Conservation (phyloP, 2,888 invertebrate species). For the Pelosia muscerda region DNA sequence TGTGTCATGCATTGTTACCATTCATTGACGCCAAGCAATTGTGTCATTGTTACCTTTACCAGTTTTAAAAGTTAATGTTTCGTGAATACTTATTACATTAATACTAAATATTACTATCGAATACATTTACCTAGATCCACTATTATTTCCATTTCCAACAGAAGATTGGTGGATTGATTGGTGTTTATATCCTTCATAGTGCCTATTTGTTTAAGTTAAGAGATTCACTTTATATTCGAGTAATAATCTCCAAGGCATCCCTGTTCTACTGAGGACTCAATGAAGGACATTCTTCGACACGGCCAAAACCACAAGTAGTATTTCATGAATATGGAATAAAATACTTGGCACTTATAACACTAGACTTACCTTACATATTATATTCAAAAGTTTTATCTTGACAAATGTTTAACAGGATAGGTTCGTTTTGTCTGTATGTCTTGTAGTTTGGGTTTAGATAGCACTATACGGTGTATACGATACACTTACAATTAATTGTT, state of each 20-base stretch:
- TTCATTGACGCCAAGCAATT: conserved; percentile 78
- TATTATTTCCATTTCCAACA: background rate
- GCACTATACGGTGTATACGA: too few relatives aligned
- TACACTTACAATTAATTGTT: too few relatives aligned
- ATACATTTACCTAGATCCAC: background rate
- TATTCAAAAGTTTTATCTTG: too few relatives aligned
- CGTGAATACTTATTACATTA: conserved; percentile 31
- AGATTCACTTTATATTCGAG: background rate
- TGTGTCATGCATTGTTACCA: conserved; percentile 82
- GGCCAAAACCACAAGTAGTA: background rate
- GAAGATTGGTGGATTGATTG: background rate
- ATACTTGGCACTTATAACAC: background rate
- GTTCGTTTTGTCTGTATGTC: too few relatives aligned
- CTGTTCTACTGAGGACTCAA: too few relatives aligned
- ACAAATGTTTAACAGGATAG: too few relatives aligned
- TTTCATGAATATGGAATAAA: background rate
- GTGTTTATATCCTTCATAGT: background rate
- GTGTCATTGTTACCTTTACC: conserved; percentile 71
- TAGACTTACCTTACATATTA: too few relatives aligned
- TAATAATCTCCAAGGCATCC: too few relatives aligned
- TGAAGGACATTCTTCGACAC: background rate
- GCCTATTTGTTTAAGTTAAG: too few relatives aligned
- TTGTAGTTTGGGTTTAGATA: too few relatives aligned
- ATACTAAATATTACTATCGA: conserved; percentile 4
- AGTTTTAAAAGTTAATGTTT: conserved; percentile 65